A percentile compares a stretch with the other conserved stretches of the same genome.
Conservation (phyloP, 2,113 vertebrate genomes). For the Eubucco bourcierii region DNA sequence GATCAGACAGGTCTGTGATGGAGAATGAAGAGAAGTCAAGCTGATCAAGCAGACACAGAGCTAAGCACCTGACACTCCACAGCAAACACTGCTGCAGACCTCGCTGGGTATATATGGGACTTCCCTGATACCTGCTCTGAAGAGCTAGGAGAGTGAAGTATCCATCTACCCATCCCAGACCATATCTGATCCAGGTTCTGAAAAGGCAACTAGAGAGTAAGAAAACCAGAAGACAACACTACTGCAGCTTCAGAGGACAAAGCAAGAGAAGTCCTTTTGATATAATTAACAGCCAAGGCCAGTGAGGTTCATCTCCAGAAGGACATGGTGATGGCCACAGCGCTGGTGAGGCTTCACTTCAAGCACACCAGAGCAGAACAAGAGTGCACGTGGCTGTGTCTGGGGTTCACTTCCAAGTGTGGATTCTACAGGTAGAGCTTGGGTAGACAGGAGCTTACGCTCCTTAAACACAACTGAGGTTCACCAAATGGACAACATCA, state of each 20-base stretch:
- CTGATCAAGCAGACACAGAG: fast-evolving
- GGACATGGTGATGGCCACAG: fast-evolving
- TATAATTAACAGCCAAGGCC: fast-evolving
- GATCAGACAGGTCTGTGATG: fast-evolving
- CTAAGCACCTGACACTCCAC: neutral
- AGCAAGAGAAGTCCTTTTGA: fast-evolving
- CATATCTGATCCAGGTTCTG: fast-evolving
- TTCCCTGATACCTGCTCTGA: too few species aligned
- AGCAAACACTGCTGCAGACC: neutral
- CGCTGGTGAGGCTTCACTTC: fast-evolving
- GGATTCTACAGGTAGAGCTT: fast-evolving
- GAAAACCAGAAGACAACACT: too few species aligned
- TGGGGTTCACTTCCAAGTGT: fast-evolving
- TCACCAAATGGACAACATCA: fast-evolving
- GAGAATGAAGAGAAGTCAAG: fast-evolving
- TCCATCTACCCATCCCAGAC: fast-evolving
- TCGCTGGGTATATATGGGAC: fast-evolving
- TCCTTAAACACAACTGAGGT: too few species aligned
- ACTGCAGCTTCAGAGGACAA: neutral
- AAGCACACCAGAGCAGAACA: fast-evolving
- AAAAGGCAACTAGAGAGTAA: too few species aligned
- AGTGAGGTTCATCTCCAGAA: fast-evolving
- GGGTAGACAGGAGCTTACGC: fast-evolving
- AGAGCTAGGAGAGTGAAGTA: neutral
- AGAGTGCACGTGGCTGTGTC: fast-evolving